phyloP scores from a whole-genome alignment of 2,797 vertebrate species.

The Poliocrania exsul region DNA sequence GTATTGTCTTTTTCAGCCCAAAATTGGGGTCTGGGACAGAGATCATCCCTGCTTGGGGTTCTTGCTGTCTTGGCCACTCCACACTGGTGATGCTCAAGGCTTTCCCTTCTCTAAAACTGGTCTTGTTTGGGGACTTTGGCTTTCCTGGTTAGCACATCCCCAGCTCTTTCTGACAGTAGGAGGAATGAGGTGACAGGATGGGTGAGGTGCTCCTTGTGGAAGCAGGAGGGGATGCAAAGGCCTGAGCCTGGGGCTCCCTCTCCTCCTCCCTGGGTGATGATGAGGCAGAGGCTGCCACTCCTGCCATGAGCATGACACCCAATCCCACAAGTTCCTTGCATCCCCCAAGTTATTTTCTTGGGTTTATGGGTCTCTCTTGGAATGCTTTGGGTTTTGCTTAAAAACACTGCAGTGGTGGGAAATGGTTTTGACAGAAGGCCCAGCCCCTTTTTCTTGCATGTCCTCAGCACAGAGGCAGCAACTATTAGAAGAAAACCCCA shows the following conservation, averaged over 20 bases:
- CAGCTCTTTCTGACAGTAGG: neutral
- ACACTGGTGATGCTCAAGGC: neutral
- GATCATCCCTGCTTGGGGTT: accelerated
- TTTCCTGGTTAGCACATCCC: neutral
- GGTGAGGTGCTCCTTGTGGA: neutral
- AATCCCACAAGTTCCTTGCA: neutral
- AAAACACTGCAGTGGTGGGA: neutral
- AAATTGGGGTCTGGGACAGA: neutral
- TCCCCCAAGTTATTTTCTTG: neutral
- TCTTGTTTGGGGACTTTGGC: neutral
- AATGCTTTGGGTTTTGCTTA: neutral
- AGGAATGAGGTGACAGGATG: accelerated
- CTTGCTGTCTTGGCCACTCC: accelerated
- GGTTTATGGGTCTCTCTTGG: neutral
- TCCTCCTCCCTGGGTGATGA: neutral
- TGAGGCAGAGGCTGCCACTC: neutral
- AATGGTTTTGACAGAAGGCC: neutral
- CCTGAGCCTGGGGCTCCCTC: neutral
- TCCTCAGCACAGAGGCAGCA: neutral
- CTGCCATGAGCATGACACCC: neutral
- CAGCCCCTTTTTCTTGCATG: neutral
- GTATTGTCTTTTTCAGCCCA: neutral
- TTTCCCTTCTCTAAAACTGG: neutral
- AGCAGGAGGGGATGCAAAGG: neutral
- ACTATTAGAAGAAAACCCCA: neutral